These are phyloP conservation scores for Spilarctia lutea DNA, from an alignment of 2,888 invertebrate genomes.

Conservation along the genomic window DNA sequence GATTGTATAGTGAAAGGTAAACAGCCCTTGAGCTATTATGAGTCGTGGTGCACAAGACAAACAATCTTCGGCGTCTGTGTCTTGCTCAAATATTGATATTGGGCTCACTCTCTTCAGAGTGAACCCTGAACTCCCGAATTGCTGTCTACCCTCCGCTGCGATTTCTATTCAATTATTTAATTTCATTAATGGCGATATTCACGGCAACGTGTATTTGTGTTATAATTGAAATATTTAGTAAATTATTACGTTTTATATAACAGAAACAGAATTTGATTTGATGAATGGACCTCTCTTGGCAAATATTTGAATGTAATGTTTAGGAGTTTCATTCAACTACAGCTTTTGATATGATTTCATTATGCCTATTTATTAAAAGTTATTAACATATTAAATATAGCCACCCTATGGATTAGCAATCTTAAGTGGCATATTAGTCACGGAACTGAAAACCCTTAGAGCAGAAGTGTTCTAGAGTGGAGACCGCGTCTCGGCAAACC, in stretches of 20 bases:
- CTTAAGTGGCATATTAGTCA: too few relatives aligned
- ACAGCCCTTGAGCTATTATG: conserved; percentile 77
- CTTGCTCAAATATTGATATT: conserved; percentile 79
- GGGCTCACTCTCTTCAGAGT: conserved; percentile 40
- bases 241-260: conserved; percentile 27
- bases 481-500: too few relatives aligned
- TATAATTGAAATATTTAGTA: conserved; percentile 37
- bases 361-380: neutral
- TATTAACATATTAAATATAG: neutral
- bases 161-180: conserved; percentile 54
- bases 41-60: conserved; percentile 77
- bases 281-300: conserved; percentile 18
- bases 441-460: too few relatives aligned
- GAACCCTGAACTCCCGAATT: conserved; percentile 16
- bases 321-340: too few relatives aligned
- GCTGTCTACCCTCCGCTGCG: conserved; percentile 32
- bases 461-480: too few relatives aligned
- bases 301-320: neutral
- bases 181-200: conserved; percentile 44
- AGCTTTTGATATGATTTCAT: neutral
- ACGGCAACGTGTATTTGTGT: conserved; percentile 39
- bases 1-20: conserved; percentile 76
- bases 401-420: too few relatives aligned
- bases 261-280: conserved; percentile 26
- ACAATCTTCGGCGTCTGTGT: conserved; percentile 68